Evolutionary conservation across 2,797 vertebrate genomes (phyloP), one percentile per base, ranked within the genome.

Genomic region (Parauchenoglanis ngamensis): DNA sequence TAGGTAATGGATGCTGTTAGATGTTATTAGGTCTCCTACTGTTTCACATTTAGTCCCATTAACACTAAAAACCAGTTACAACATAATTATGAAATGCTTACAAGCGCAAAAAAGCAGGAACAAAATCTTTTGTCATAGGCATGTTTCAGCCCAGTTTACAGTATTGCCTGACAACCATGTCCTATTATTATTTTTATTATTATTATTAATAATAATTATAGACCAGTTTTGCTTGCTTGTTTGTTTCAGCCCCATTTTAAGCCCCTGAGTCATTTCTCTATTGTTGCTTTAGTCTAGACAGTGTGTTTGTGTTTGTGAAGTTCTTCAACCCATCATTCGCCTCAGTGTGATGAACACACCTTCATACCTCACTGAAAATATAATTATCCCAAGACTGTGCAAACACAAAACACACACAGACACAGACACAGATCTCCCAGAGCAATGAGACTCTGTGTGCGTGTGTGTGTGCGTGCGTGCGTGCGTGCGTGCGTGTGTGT

Each of bases 321-420:
- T 28, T 90, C 87, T 73, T 61, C 73, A 82, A 67, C 85, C 88
- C 87, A 78, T 91, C 88, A 86, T 90, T 89, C 89, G 78, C 84
- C 84, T 2, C 84, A 88, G 56, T 59, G 49, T 83, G 88, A 91
- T 85, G 87, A 89, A 90, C 90, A 90, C 90, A 91, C 92, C 49
- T 88, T 86, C 57, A 90, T 83, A 72, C 87, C 88, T 78, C 81
- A 65, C 54, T 28, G 85, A 87, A 90, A 92, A 92, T 91, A 79
- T 92, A 88, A 92, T 93, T 93, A 78, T 85, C 89, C 90, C 89
- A 87, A 88, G 91, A 93, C 85, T 92, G 86, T 90, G 90, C 92
- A 94, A 94, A 88, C 87, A 89, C 87, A 85, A 65, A 79, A 84
- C 17, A 82, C 79, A 82, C n/a, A 52, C 65, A 67, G 52, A 35